Base-by-base conservation (phyloP, 2,113 vertebrate species). In the Carassius gibelio region DNA sequence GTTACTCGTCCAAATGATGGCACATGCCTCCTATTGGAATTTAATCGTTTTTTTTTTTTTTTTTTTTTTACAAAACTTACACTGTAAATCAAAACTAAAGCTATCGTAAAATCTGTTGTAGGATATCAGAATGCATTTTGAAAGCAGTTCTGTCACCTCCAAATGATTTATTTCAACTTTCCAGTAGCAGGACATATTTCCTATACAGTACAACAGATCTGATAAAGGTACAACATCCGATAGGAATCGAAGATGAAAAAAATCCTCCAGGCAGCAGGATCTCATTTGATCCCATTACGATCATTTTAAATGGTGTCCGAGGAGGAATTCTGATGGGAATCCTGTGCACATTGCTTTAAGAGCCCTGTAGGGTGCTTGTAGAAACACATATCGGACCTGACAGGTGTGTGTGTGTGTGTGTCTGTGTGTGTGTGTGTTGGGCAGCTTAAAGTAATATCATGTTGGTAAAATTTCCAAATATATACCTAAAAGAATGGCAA, bases 401-500 rank as follows among this genome's bases (percentile, higher is more conserved):
- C 66, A 68, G 45, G 11, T 48, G 10, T 48, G 10, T 11, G 61
- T 64, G 23, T 26, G 26, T 26, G 61, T 64, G n/a, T 30, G 55
- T 66, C n/a, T 86, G 59, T 89, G 87, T 91, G 50, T 61, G 15
- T 75, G 34, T 19, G n/a, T 14, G 78, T 52, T 82, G 83, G 30
- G 45, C 82, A 11, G 61, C 14, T 68, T 34, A 17, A 26, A 68
- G 14, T 6, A 34, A 34, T 30, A 68, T 8, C 34, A 14, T 68
- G 14, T 68, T 6, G 14, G 14, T 66, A 66, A 30, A 68, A 34
- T 68, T 15, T 34, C 26, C 64, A 8, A 66, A 66, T 15, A 66
- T 66, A 14, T 8, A 17, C 5, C 30, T 8, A 68, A 30, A 66
- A 68, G 17, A 57, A 57, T 21, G 0, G 8, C 55, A 57, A 8